Base-by-base conservation (phyloP, 2,888 invertebrate genomes). In the Eupithecia exiguata region DNA sequence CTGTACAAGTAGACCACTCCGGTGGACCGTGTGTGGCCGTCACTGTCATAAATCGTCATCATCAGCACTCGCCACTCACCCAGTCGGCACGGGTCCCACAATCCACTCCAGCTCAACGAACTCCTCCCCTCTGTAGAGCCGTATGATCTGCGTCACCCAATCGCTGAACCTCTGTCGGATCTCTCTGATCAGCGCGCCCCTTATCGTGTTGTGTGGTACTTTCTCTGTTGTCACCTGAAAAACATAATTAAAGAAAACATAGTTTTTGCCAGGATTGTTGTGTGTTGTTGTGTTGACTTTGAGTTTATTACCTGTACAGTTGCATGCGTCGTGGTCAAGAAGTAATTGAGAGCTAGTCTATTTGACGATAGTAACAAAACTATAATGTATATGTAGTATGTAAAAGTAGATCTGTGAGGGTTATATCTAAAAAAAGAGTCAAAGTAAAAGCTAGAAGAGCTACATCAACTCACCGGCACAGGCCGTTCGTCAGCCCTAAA, bases 71-170 rank as follows among this genome's bases (percentile, higher is more conserved):
- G 49, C 12, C 14, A 38, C 85, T 82, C 72, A 92, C 93, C 92
- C 91, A 21, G 95, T 89, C 30, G 96, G 95, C n/a, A 96, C 93
- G 0, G 96, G 96, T 2, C 96, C 96, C n/a, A 96, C 90, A 5
- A 95, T 86, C 96, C 96, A 96, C 83, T 96, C 95, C 71, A 96
- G 86, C 80, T 96, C 96, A 5, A 95, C 84, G 53, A 92, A 91
- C 80, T 94, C 93, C 66, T 93, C 93, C 0, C 93, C 93, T 0
- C 95, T 89, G 80, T 95, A 95, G 53, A 96, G 84, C 21, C 96
- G 86, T 70, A 96, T 94, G 46, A 94, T 88, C 69, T 96, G 96
- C 3, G 95, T 95, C 12, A 95, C 91, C 96, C 97, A 97, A 73
- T 92, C 89, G 38, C 85, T 91, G 83, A 96, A 96, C n/a, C 89